Conservation (phyloP, 2,113 vertebrate genomes). For the Hystrix cristata region DNA sequence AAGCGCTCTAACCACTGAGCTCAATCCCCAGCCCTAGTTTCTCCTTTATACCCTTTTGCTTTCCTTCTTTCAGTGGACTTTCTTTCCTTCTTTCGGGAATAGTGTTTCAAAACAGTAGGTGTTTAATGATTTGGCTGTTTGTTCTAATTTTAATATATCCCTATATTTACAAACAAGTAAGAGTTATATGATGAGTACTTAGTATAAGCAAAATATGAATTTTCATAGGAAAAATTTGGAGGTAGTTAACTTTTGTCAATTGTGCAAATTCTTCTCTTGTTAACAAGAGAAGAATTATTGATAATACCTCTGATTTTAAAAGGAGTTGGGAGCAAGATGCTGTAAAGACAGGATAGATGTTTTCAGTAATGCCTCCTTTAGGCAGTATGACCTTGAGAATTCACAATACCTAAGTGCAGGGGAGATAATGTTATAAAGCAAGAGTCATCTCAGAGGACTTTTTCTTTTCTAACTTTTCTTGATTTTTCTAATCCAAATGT, state of each 20-base stretch:
- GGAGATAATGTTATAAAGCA: not conserved
- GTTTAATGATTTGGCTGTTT: not conserved
- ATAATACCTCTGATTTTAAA: not conserved
- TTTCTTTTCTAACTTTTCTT: not conserved
- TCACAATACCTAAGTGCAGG: not conserved
- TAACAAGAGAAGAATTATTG: not conserved
- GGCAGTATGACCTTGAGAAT: not conserved
- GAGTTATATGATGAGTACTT: not conserved
- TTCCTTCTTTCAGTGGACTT: not conserved
- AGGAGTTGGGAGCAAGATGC: not conserved
- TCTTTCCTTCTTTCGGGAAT: not conserved
- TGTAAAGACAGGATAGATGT: not conserved
- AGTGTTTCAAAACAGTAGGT: not conserved
- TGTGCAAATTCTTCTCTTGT: constrained; percentile 47
- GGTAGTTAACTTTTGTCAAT: not conserved
- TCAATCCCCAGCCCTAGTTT: not conserved
- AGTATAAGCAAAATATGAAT: not conserved
- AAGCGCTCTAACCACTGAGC: too few species aligned
- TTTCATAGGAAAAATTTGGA: not conserved
- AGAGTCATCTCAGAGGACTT: not conserved
- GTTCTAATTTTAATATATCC: not conserved
- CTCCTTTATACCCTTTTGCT: not conserved
- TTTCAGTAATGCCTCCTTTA: not conserved
- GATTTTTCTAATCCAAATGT: not conserved
- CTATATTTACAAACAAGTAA: not conserved